Conservation (phyloP, 2,888 invertebrate species). For the Pterostichus madidus region DNA sequence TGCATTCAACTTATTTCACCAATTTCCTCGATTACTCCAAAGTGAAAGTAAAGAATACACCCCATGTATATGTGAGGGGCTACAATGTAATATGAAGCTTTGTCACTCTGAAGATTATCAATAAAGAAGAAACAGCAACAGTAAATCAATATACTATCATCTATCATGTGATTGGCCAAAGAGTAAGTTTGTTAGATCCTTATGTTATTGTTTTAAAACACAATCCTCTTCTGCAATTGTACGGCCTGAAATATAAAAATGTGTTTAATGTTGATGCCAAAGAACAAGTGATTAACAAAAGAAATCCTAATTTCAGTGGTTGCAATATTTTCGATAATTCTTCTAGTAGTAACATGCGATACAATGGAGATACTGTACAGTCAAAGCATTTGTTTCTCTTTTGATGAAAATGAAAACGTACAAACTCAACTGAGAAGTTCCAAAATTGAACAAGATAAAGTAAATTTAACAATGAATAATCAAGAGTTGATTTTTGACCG, state of each 20-base stretch:
- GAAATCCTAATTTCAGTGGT: conserved; percentile 64
- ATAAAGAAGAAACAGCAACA: conserved; percentile 71
- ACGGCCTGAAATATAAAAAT: conserved; percentile 75
- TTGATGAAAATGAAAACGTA: conserved; percentile 71
- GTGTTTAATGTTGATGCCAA: conserved; percentile 77
- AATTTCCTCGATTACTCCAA: not conserved
- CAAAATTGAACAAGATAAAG: not conserved
- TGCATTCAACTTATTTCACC: not conserved
- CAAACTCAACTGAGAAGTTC: conserved; percentile 66
- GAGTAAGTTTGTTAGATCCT: conserved; percentile 81
- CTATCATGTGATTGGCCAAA: conserved; percentile 80
- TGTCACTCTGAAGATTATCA: conserved; percentile 74
- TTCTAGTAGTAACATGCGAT: conserved; percentile 76
- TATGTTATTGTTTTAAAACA: conserved; percentile 82
- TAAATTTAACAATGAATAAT: not conserved
- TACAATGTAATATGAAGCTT: conserved; percentile 72
- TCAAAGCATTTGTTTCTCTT: conserved; percentile 79
- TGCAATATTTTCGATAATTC: conserved; percentile 75
- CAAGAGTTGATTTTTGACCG: conserved; percentile 35
- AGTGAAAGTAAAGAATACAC: not conserved
- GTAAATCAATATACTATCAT: conserved; percentile 80
- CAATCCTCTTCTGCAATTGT: conserved; percentile 79
- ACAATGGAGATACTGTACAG: conserved; percentile 76
- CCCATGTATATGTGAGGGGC: not conserved
- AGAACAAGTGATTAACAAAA: conserved; percentile 77